A percentile compares a stretch with the other conserved stretches of the same genome.
Evolutionary conservation across 2,113 vertebrate species (phyloP).

Genomic region (Mormyrus iriodes): DNA sequence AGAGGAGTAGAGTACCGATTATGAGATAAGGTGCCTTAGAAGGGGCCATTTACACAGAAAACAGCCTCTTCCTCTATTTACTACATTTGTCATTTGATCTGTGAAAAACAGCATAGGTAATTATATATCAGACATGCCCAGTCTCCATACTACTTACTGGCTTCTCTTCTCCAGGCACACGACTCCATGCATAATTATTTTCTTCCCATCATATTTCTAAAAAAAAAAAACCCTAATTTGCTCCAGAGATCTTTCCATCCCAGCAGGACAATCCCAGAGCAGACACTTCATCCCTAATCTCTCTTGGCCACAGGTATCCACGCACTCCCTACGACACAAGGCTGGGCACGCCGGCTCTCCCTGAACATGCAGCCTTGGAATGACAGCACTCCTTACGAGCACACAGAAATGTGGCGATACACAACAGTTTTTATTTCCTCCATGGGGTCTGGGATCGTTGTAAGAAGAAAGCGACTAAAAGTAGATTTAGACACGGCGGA

Average conservation of each 20-base stretch:
- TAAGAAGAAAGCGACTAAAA: not conserved
- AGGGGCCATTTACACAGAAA: not conserved
- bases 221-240: not conserved
- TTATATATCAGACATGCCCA: not conserved
- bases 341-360: constrained; percentile 28
- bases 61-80: not conserved
- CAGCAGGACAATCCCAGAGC: not conserved
- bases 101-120: not conserved
- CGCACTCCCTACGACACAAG: not conserved
- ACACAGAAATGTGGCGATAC: not conserved
- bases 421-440: not conserved
- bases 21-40: not conserved
- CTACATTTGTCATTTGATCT: not conserved
- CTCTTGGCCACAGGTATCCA: not conserved
- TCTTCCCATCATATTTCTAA: not conserved
- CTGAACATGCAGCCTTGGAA: constrained; percentile 13
- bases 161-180: not conserved
- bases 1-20: not conserved
- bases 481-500: not conserved
- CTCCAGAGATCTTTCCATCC: not conserved
- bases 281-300: not conserved
- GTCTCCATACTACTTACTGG: not conserved
- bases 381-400: constrained; percentile 31
- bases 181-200: not conserved
- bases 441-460: not conserved